phyloP scores from a whole-genome alignment of 2,888 invertebrate genomes.

The Eumacrocentrus americanus region DNA sequence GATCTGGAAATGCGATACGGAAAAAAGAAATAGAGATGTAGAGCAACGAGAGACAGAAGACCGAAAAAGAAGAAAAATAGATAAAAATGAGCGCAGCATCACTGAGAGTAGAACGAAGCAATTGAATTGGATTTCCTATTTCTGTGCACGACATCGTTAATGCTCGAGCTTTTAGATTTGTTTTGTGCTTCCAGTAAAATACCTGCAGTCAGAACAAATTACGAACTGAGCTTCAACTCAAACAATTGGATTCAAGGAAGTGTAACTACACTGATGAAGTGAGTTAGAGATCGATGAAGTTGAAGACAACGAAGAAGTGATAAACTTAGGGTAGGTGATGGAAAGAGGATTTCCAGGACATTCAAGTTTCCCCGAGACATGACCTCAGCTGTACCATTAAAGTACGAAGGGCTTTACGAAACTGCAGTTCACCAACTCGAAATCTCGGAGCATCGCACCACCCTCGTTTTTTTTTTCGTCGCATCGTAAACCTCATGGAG shows the following conservation, averaged over 20 bases:
- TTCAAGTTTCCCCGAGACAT: not conserved
- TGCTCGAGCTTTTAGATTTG: not conserved
- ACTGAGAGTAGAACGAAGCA: not conserved
- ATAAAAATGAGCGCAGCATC: not conserved
- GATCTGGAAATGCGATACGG: not conserved
- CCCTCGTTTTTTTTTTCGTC: not conserved
- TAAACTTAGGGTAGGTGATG: not conserved
- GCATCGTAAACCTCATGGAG: not conserved
- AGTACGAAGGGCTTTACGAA: constrained; percentile 1
- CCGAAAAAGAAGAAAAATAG: not conserved
- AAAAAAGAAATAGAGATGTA: not conserved
- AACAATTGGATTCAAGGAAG: not conserved
- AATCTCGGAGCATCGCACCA: not conserved
- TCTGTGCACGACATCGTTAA: not conserved
- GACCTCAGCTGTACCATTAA: not conserved
- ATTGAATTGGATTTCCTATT: constrained; percentile 1
- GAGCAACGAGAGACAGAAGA: not conserved
- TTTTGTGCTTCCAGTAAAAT: not conserved
- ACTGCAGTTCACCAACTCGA: not conserved
- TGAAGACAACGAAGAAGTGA: not conserved
- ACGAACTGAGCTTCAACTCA: no score
- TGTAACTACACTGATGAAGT: not conserved
- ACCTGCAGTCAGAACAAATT: not conserved
- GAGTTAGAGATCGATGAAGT: not conserved
- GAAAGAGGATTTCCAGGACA: not conserved